phyloP scores from a whole-genome alignment of 2,888 invertebrate species.

The Perdita meconis region DNA sequence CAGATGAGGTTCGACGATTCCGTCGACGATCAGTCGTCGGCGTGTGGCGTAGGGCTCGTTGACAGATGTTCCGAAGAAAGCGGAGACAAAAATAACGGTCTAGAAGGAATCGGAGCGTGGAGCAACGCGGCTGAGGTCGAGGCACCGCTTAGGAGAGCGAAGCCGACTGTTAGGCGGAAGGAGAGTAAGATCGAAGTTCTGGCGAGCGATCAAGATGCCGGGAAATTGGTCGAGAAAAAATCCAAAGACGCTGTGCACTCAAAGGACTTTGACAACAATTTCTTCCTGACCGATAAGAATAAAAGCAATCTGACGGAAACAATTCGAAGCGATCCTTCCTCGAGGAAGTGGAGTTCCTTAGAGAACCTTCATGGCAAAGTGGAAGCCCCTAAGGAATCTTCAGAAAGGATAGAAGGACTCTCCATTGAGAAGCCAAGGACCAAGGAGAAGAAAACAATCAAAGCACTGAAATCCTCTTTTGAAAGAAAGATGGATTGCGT shows the following conservation, averaged over 20 bases:
- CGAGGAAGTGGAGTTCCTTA: slow-evolving; percentile 49
- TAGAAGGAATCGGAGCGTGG: background rate
- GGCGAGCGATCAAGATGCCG: background rate
- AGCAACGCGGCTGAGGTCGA: background rate
- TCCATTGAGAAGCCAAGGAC: slow-evolving; percentile 26
- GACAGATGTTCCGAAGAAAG: background rate
- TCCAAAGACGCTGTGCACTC: background rate
- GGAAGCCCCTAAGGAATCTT: background rate
- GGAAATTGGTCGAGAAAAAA: background rate
- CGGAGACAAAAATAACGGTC: background rate
- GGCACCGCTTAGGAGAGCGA: slow-evolving; percentile 5
- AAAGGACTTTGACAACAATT: background rate
- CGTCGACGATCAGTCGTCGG: background rate
- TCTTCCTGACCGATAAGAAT: background rate
- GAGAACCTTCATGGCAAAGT: slow-evolving; percentile 28
- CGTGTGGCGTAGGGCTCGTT: background rate
- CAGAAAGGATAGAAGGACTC: slow-evolving; percentile 16
- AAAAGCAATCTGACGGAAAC: background rate
- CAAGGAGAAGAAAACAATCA: slow-evolving; percentile 53
- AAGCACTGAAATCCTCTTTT: slow-evolving; percentile 44
- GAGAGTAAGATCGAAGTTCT: background rate
- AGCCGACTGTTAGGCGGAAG: background rate
- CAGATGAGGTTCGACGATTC: slow-evolving; percentile 19
- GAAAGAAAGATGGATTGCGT: slow-evolving; percentile 67
- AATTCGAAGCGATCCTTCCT: background rate